Evolutionary conservation across 2,113 vertebrate species (phyloP).

Genomic region (Charina bottae): DNA sequence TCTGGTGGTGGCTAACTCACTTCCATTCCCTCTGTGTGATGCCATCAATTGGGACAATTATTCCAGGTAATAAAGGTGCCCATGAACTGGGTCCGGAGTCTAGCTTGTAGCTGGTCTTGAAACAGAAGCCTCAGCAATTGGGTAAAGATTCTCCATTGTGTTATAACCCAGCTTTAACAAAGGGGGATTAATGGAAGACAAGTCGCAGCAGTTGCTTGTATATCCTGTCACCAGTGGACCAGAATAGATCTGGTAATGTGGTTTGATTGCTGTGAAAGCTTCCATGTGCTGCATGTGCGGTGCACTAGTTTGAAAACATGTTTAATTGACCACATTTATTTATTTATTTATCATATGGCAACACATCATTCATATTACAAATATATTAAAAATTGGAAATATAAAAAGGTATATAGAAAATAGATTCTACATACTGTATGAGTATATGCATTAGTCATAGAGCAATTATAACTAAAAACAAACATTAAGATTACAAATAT

Average conservation of each 20-base stretch:
- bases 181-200: not conserved
- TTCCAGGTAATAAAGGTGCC: not conserved
- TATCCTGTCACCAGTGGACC: not conserved
- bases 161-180: not conserved
- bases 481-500: too few species aligned
- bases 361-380: too few species aligned
- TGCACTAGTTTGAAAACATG: not conserved
- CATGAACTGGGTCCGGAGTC: not conserved
- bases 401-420: too few species aligned
- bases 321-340: not conserved
- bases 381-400: too few species aligned
- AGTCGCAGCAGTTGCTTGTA: not conserved
- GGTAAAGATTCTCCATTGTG: not conserved
- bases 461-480: too few species aligned
- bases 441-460: too few species aligned
- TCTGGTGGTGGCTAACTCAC: not conserved
- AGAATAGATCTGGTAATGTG: not conserved
- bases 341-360: too few species aligned
- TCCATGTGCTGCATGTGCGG: not conserved
- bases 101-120: not conserved
- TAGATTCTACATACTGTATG: too few species aligned
- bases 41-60: not conserved
- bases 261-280: not conserved
- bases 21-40: not conserved
- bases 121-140: not conserved